Percentiles rank a stretch among this genome's conserved stretches.
Evolutionary conservation across 2,797 vertebrate species (phyloP).

Genomic region (Columba guinea): DNA sequence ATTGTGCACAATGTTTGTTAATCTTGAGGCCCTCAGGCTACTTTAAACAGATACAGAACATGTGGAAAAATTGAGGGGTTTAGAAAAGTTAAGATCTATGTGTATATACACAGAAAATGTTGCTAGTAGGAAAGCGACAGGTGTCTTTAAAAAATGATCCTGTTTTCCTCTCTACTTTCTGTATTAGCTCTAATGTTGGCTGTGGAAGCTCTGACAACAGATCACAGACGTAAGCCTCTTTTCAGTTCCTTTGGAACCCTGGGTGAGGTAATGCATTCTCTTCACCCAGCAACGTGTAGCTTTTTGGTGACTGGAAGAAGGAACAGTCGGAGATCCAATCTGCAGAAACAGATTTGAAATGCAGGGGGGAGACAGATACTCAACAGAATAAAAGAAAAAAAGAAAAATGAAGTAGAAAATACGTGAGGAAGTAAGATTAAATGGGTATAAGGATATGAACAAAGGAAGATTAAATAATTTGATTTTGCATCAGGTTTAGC

Average conservation of each 20-base stretch:
- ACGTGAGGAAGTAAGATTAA: not conserved
- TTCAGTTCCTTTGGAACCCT: not conserved
- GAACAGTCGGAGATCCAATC: not conserved
- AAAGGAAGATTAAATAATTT: not conserved
- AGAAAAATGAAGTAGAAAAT: not conserved
- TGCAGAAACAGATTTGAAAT: not conserved
- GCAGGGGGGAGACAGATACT: not conserved
- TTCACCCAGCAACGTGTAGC: not conserved
- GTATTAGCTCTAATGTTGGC: not conserved
- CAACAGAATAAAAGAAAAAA: not conserved
- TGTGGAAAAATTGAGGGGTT: not conserved
- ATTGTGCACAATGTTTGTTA: not conserved
- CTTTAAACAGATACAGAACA: not conserved
- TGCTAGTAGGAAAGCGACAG: not conserved
- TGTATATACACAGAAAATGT: not conserved
- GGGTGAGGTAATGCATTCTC: conserved; percentile 31
- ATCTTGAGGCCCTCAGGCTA: not conserved
- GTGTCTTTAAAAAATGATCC: not conserved
- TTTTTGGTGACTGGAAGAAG: not conserved
- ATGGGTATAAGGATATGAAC: not conserved
- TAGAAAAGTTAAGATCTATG: not conserved
- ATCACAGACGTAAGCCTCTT: not conserved
- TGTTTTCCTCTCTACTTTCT: not conserved
- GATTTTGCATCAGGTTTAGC: not conserved
- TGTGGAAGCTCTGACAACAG: not conserved